Conservation (phyloP, 1,140 invertebrate species). For the Stegodyphus mimosarum region DNA sequence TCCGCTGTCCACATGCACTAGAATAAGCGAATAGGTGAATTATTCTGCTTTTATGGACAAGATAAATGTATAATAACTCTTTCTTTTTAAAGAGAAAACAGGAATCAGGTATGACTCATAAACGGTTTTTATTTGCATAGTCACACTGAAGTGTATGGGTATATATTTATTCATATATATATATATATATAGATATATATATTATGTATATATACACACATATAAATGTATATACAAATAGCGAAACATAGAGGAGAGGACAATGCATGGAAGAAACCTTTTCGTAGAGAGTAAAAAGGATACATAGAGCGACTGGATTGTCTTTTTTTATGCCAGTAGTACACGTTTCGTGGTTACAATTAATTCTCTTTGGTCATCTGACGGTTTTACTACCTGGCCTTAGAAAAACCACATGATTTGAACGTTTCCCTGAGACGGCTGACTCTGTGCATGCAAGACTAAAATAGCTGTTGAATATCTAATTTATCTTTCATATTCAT, state of each 20-base stretch:
- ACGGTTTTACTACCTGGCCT: background rate
- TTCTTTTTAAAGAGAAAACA: background rate
- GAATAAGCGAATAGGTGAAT: too few species aligned
- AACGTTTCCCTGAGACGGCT: background rate
- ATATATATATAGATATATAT: slow-evolving; percentile 38
- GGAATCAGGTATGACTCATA: background rate
- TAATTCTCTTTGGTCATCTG: too few species aligned
- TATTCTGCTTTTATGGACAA: too few species aligned
- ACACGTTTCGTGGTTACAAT: too few species aligned
- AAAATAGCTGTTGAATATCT: too few species aligned
- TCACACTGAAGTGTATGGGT: slow-evolving; percentile 53
- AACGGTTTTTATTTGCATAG: slow-evolving; percentile 49
- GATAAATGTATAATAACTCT: too few species aligned
- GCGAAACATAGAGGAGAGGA: slow-evolving; percentile 30
- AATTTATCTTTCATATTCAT: too few species aligned
- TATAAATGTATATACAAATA: slow-evolving; percentile 53
- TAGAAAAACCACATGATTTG: slow-evolving; percentile 12
- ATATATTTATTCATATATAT: background rate
- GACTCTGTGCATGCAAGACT: too few species aligned
- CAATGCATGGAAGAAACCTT: slow-evolving; percentile 11
- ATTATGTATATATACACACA: slow-evolving; percentile 46
- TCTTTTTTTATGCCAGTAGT: slow-evolving; percentile 12
- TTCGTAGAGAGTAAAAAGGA: slow-evolving; percentile 38
- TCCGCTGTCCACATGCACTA: too few species aligned
- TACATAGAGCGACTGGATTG: slow-evolving; percentile 37